Evolutionary conservation across 2,888 invertebrate genomes (phyloP).

Genomic region (Parthenolecanium corni): DNA sequence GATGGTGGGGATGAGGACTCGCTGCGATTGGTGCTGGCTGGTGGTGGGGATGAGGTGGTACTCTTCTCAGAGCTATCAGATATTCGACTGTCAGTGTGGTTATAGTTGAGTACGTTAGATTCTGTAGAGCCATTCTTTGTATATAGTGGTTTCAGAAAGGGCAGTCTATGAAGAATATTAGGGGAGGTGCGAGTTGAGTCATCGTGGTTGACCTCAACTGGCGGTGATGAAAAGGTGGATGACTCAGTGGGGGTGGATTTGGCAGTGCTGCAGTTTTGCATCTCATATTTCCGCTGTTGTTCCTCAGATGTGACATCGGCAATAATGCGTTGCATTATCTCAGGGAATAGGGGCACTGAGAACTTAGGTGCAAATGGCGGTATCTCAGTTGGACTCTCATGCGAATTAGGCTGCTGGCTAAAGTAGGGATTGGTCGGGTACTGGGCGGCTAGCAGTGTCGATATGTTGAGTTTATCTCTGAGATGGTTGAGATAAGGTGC

Average conservation of each 20-base stretch:
- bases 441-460: conserved; percentile 35
- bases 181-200: conserved; percentile 37
- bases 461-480: conserved; percentile 30
- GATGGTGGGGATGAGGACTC: conserved; percentile 34
- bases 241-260: not conserved
- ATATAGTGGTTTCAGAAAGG: conserved; percentile 65
- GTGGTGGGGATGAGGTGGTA: conserved; percentile 28
- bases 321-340: conserved; percentile 47
- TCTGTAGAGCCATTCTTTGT: conserved; percentile 32
- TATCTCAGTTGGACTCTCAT: conserved; percentile 30
- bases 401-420: too few relatives aligned
- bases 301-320: conserved; percentile 41
- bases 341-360: conserved; percentile 39
- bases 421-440: conserved; percentile 29
- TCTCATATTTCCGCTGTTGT: conserved; percentile 30
- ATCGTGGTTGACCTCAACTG: conserved; percentile 40
- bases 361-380: conserved; percentile 33
- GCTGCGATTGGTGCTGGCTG: conserved; percentile 29
- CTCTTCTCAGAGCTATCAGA: conserved; percentile 26
- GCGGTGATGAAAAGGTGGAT: conserved; percentile 33
- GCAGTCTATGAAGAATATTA: conserved; percentile 79
- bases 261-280: conserved; percentile 1
- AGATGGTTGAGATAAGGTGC: conserved; percentile 39
- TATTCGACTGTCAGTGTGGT: not conserved
- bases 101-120: conserved; percentile 31